Percentiles rank a stretch among this genome's conserved stretches.
These are phyloP conservation scores for Limnodromus scolopaceus DNA, from an alignment of 2,797 vertebrate species.

Conservation along the genomic window DNA sequence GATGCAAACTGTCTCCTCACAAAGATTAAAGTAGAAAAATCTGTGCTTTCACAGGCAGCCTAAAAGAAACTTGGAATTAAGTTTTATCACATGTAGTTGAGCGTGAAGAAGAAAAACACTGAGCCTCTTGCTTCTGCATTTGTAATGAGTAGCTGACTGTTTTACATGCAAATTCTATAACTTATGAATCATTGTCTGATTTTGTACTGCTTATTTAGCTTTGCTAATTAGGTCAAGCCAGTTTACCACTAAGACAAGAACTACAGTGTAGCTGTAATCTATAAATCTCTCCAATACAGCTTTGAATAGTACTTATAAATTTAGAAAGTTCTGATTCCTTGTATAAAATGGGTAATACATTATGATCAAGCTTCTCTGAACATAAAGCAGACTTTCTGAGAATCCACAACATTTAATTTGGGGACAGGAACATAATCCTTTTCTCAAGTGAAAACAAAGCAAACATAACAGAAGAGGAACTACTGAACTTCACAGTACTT, in stretches of 20 bases:
- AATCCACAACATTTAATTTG: neutral
- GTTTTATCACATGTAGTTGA: constrained; percentile 65
- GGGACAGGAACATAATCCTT: constrained; percentile 11
- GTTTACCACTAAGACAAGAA: constrained; percentile 56
- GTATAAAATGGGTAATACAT: neutral
- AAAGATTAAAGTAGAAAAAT: constrained; percentile 37
- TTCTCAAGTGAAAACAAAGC: constrained; percentile 42
- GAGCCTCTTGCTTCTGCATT: constrained; percentile 37
- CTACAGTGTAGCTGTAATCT: constrained; percentile 26
- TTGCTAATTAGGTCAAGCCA: constrained; percentile 65
- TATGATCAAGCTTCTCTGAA: neutral
- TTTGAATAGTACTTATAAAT: neutral
- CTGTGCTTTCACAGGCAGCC: constrained; percentile 32
- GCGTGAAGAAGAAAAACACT: constrained; percentile 49
- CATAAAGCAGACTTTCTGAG: neutral
- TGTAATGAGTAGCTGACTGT: constrained; percentile 57
- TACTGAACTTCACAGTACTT: constrained; percentile 24
- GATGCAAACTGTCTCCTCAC: constrained; percentile 47
- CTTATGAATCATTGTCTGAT: constrained; percentile 66
- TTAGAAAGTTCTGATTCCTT: constrained; percentile 8
- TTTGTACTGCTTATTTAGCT: constrained; percentile 57
- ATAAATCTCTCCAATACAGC: constrained; percentile 19
- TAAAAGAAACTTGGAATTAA: constrained; percentile 56
- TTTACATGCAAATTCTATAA: constrained; percentile 67
- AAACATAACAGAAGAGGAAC: constrained; percentile 47